Conservation (phyloP, 2,113 vertebrate species). For the Anarhynchus alexandrinus region DNA sequence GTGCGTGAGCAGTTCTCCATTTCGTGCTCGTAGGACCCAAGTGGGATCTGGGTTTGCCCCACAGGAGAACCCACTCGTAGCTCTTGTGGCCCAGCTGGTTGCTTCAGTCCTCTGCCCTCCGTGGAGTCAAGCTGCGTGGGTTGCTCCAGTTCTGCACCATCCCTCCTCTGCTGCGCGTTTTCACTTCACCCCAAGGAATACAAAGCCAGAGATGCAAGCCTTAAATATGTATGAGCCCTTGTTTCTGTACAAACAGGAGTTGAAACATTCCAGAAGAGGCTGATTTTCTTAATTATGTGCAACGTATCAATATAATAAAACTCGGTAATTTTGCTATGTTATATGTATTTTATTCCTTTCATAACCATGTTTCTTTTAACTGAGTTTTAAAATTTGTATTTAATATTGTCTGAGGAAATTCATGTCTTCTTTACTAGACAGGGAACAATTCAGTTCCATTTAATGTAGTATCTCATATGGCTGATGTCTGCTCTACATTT, state of each 20-base stretch:
- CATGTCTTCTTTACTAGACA: not conserved
- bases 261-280: not conserved
- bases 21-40: not conserved
- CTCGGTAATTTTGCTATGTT: not conserved
- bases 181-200: not conserved
- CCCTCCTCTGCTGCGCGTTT: not conserved
- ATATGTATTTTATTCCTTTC: not conserved
- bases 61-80: fast-evolving
- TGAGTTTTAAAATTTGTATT: not conserved
- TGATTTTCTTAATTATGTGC: not conserved
- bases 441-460: not conserved
- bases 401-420: not conserved
- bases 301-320: not conserved
- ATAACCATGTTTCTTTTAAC: not conserved
- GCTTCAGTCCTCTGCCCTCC: not conserved
- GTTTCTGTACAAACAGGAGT: not conserved
- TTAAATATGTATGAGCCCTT: not conserved
- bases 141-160: not conserved
- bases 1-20: not conserved
- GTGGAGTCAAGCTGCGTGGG: not conserved
- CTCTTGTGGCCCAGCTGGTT: not conserved
- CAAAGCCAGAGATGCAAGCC: not conserved
- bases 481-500: not conserved
- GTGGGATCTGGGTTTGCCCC: not conserved
- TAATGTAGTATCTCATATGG: not conserved